Evolutionary conservation across 1,140 invertebrate species (phyloP).

Genomic region (Drosophila melanica): DNA sequence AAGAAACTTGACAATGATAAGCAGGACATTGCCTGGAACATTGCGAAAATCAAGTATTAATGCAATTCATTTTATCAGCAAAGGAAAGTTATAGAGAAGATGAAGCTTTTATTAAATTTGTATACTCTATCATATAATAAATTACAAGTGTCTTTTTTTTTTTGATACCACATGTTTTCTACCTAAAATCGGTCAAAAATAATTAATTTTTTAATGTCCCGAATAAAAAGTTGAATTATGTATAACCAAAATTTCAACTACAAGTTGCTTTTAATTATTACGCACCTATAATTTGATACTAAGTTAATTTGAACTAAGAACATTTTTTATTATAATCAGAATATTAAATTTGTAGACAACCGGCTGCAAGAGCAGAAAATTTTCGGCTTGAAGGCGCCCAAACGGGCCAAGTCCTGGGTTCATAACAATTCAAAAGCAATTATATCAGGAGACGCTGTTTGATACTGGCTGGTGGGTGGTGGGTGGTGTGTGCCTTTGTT

Average conservation of each 20-base stretch:
- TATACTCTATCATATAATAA: no score
- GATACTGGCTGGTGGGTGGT: background rate
- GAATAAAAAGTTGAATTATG: no score
- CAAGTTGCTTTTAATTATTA: no score
- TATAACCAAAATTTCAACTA: no score
- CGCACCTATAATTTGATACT: no score
- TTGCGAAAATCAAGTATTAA: slow-evolving; percentile 56
- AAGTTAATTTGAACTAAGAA: no score
- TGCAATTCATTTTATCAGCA: slow-evolving; percentile 65
- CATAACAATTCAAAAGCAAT: slow-evolving; percentile 63
- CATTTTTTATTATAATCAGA: no score
- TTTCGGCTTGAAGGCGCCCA: background rate
- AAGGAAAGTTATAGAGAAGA: slow-evolving; percentile 31
- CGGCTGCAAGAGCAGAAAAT: background rate
- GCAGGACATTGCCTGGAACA: background rate
- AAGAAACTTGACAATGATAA: background rate
- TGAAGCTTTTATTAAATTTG: no score
- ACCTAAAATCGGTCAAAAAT: no score
- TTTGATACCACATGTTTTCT: no score
- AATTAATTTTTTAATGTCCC: no score
- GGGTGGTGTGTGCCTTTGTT: slow-evolving; percentile 6
- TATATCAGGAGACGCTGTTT: slow-evolving; percentile 18
- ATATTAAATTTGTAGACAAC: background rate
- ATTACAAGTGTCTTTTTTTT: no score
- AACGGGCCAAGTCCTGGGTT: slow-evolving; percentile 21